Conservation (phyloP, 2,113 vertebrate species). For the Xenotilapia longispinis region DNA sequence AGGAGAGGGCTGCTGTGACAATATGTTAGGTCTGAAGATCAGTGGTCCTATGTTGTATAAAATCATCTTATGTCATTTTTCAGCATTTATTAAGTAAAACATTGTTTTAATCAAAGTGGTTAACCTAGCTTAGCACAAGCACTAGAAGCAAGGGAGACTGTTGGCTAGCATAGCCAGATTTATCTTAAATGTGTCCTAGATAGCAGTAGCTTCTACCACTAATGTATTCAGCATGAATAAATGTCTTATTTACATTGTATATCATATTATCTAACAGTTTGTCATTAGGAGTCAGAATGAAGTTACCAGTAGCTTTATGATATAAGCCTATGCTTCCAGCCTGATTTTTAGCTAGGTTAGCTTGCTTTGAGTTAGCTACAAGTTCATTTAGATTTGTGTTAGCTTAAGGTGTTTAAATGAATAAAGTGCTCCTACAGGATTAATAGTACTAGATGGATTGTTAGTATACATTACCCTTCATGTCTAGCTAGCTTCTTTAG, state of each 20-base stretch:
- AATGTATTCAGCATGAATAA: neutral
- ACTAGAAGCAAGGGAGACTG: neutral
- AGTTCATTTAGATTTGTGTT: neutral
- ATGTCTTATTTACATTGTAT: neutral
- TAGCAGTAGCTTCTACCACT: accelerated
- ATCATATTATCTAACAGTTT: neutral
- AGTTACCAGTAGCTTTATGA: neutral
- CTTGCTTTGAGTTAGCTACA: neutral
- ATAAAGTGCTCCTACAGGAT: neutral
- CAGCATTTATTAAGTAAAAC: neutral
- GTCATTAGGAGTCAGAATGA: neutral
- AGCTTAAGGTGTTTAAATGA: neutral
- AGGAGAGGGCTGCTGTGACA: neutral
- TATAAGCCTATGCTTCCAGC: neutral
- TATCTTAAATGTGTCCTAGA: neutral
- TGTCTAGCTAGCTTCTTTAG: neutral
- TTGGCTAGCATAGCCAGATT: neutral
- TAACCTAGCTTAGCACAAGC: neutral
- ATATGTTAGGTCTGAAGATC: neutral
- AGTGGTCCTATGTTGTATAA: neutral
- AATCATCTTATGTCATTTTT: neutral
- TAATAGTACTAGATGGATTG: neutral
- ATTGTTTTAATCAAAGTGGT: neutral
- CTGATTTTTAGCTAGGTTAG: neutral
- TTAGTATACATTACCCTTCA: neutral